These are phyloP conservation scores for Pollenia labialis DNA, from an alignment of 2,888 invertebrate genomes.

Conservation along the genomic window DNA sequence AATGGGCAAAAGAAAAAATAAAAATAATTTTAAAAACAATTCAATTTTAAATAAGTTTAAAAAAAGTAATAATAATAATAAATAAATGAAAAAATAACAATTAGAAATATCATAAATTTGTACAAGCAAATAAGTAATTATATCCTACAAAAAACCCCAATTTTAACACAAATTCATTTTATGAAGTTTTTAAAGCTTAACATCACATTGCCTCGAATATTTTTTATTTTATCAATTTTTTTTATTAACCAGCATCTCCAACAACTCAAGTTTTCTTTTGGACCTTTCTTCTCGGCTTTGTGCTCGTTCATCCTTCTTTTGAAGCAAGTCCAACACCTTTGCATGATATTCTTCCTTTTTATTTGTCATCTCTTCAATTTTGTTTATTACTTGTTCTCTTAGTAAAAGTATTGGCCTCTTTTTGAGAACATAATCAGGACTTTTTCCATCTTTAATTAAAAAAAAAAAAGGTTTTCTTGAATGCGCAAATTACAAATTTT, in stretches of 20 bases:
- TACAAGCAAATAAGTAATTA: too few relatives aligned
- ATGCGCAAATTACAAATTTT: not conserved
- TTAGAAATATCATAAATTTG: not conserved
- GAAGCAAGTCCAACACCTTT: not conserved
- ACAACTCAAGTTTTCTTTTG: not conserved
- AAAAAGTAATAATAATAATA: too few relatives aligned
- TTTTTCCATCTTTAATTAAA: slow-evolving; percentile 8
- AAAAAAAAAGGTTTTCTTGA: not conserved
- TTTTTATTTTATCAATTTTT: not conserved
- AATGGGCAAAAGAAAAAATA: not conserved
- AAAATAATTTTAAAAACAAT: too few relatives aligned
- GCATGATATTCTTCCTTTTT: not conserved
- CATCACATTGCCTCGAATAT: too few relatives aligned
- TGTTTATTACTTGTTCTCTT: not conserved
- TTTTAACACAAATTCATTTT: too few relatives aligned
- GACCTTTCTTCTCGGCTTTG: not conserved
- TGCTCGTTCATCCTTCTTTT: not conserved
- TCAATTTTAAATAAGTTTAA: too few relatives aligned
- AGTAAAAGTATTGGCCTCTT: not conserved
- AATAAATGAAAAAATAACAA: not conserved
- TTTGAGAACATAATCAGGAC: not conserved
- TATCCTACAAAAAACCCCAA: too few relatives aligned
- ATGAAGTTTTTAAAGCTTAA: too few relatives aligned
- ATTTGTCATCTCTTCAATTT: not conserved
- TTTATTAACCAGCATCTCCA: not conserved